These are phyloP conservation scores for Oceanites oceanicus DNA, from an alignment of 2,113 vertebrate genomes.

Conservation along the genomic window DNA sequence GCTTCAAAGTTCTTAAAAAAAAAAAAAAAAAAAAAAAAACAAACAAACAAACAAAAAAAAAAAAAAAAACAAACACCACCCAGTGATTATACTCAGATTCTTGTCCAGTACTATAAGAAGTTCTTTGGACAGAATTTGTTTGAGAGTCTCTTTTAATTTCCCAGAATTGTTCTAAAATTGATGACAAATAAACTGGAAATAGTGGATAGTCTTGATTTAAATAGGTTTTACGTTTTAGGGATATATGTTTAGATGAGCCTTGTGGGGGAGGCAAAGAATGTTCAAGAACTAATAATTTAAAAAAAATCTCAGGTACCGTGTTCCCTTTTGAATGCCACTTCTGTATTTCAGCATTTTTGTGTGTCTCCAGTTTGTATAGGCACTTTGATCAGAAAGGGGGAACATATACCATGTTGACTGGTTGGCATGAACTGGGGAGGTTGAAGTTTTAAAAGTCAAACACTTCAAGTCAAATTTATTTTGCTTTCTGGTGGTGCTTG, in stretches of 20 bases:
- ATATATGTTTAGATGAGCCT: neutral
- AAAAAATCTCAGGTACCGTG: neutral
- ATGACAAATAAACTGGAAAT: neutral
- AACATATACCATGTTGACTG: neutral
- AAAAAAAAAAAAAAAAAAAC: neutral
- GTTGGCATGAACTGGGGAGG: neutral
- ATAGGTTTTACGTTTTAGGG: neutral
- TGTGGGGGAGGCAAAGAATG: neutral
- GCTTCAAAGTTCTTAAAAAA: neutral
- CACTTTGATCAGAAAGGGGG: neutral
- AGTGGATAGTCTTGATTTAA: neutral
- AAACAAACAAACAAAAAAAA: too few species aligned
- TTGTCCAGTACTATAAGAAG: neutral
- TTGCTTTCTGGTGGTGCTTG: neutral
- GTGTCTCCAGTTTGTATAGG: neutral
- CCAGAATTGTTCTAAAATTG: neutral
- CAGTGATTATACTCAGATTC: neutral
- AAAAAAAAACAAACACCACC: neutral
- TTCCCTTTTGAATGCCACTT: neutral
- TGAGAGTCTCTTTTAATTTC: neutral
- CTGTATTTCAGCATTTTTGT: neutral
- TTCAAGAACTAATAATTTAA: neutral
- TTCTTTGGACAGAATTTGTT: neutral
- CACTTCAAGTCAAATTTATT: neutral
- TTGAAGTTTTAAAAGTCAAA: neutral